Conservation (phyloP, 1,140 invertebrate genomes). For the Neodiprion fabricii region DNA sequence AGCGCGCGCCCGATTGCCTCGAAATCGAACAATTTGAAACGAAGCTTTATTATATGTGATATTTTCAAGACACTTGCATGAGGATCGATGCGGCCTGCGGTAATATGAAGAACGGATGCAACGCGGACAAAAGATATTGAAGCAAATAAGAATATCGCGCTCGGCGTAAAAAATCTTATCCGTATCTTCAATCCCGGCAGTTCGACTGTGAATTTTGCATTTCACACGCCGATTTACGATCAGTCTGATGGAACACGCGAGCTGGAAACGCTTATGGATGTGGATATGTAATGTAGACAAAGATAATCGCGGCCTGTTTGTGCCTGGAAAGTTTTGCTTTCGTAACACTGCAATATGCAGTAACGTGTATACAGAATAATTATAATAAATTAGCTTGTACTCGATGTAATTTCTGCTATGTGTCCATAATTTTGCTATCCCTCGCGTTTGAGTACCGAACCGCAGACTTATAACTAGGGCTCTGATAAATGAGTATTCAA, state of each 20-base stretch:
- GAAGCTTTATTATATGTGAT: no score
- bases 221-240: no score
- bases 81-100: no score
- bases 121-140: neutral
- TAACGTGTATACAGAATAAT: no score
- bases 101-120: no score
- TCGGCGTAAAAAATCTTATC: neutral
- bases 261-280: neutral
- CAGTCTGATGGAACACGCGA: neutral
- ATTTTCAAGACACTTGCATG: no score
- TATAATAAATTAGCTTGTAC: no score
- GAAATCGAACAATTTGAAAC: neutral
- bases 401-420: neutral
- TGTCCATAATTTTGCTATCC: no score
- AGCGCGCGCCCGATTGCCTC: neutral
- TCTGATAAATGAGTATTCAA: no score
- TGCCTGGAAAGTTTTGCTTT: slow-evolving; percentile 1
- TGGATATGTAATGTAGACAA: neutral
- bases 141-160: neutral
- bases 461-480: no score
- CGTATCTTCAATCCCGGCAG: neutral
- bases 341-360: neutral
- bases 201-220: neutral
- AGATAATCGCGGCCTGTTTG: neutral
- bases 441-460: no score